These are phyloP conservation scores for Zaprionus tsacasi DNA, from an alignment of 1,140 invertebrate species.

Conservation along the genomic window DNA sequence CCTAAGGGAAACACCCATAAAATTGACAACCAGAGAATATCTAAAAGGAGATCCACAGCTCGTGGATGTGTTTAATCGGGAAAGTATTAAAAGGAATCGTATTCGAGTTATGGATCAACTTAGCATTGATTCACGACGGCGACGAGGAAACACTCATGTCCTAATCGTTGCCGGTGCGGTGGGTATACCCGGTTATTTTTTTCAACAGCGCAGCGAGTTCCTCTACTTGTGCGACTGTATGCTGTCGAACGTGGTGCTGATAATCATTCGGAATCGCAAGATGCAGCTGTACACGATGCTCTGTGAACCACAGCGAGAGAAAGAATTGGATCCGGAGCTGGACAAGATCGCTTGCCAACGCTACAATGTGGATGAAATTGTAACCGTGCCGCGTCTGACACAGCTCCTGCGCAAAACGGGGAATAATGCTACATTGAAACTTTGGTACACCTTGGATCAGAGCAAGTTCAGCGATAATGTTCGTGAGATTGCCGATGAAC, in stretches of 20 bases:
- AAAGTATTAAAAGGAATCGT: constrained; percentile 42
- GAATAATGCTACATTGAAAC: constrained; percentile 23
- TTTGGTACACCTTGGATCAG: constrained; percentile 35
- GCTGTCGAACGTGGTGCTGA: constrained; percentile 32
- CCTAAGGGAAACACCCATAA: not conserved
- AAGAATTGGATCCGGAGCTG: constrained; percentile 14
- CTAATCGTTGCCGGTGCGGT: constrained; percentile 43
- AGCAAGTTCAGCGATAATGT: constrained; percentile 18
- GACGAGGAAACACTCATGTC: constrained; percentile 30
- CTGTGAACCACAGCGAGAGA: constrained; percentile 24
- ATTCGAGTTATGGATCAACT: constrained; percentile 30
- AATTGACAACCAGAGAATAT: constrained; percentile 24
- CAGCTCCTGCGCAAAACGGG: constrained; percentile 7
- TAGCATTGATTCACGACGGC: constrained; percentile 8
- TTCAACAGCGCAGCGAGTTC: constrained; percentile 45
- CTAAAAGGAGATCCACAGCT: constrained; percentile 1
- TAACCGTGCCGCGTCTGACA: constrained; percentile 23
- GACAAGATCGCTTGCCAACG: constrained; percentile 15
- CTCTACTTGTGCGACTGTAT: constrained; percentile 58
- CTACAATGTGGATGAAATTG: constrained; percentile 52
- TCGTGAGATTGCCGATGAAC: constrained; percentile 23
- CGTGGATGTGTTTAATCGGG: not conserved
- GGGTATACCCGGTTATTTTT: not conserved
- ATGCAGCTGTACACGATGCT: constrained; percentile 19
- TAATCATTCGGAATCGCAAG: constrained; percentile 40